phyloP scores from a whole-genome alignment of 2,888 invertebrate species.

The Mimachlamys varia region DNA sequence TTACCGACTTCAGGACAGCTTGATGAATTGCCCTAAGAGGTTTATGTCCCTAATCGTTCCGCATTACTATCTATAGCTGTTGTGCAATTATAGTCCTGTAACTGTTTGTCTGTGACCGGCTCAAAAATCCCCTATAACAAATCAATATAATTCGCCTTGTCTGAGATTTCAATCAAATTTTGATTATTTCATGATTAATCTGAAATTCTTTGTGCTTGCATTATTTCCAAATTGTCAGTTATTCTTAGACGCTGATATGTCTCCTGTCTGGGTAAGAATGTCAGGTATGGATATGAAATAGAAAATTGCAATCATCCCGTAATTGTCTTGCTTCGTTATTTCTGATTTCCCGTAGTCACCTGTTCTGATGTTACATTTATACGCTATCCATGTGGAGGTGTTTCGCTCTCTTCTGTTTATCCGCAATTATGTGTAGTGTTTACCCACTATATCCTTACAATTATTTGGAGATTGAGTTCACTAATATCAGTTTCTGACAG shows the following conservation, averaged over 20 bases:
- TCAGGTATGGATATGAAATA: constrained; percentile 29
- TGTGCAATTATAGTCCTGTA: constrained; percentile 23
- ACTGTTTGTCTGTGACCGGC: constrained; percentile 16
- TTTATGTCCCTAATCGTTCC: constrained; percentile 21
- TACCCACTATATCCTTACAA: too few relatives aligned
- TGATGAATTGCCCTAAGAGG: constrained; percentile 28
- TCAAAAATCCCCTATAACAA: neutral
- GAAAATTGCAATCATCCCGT: constrained; percentile 31
- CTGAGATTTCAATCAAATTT: constrained; percentile 34
- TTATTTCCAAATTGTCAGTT: constrained; percentile 27
- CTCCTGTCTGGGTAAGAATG: constrained; percentile 14
- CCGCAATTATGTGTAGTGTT: too few relatives aligned
- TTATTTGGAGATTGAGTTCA: too few relatives aligned
- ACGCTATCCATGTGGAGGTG: neutral
- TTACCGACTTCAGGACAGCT: neutral
- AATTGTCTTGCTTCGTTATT: neutral
- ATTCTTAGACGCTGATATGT: constrained; percentile 7
- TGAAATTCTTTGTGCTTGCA: constrained; percentile 34
- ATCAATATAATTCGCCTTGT: constrained; percentile 26
- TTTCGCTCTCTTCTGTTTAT: too few relatives aligned
- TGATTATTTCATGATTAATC: constrained; percentile 34
- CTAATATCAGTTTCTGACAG: too few relatives aligned
- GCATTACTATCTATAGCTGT: constrained; percentile 25
- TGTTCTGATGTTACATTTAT: neutral
- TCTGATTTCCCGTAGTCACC: neutral